Evolutionary conservation across 1,140 invertebrate species (phyloP), one percentile per base, ranked within the genome.

Genomic region (Panagrolaimus sp.): DNA sequence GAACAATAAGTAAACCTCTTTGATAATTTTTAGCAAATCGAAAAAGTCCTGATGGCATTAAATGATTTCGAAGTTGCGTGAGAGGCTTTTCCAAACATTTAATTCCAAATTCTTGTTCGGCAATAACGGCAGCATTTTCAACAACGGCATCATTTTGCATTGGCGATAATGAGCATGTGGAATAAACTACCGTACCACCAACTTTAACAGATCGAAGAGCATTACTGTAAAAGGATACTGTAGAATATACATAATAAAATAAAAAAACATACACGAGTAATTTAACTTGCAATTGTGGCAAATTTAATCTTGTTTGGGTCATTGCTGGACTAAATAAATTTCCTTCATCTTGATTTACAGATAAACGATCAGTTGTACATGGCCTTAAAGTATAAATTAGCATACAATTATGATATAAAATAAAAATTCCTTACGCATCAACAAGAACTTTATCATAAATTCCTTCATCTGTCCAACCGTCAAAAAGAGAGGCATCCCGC

Each of bases 61-160:
- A 65, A 66, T 77, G 72, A 7, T 83, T 62, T 32, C 90, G 83
- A 9, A 88, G 86, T 71, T 86, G 80, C n/a, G 80, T 86, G 76
- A 92, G 85, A 79, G 93, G 89, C 75, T 89, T 90, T 83, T 67
- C 79, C 86, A 86, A 76, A 6, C 87, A 84, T 44, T 85, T 74
- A 69, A 88, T 83, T 70, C 87, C 79, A 43, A 85, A 84, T 88
- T 87, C 71, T 90, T 88, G 74, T 89, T 87, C 84, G 88, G 91
- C 28, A 89, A 87, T 71, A 86, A 87, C 80, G 89, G 89, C 15
- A 3, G 91, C 89, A 85, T 91, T 89, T 80, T 94, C 90, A 0
- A 98, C 89, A 0, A 96, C 92, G 4, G 92, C 92, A 84, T 98
- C 95, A 85, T 98, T 98, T 86, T 98, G 94, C 65, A 93, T 88